Evolutionary conservation across 2,797 vertebrate species (phyloP).

Genomic region (Macropodus opercularis): DNA sequence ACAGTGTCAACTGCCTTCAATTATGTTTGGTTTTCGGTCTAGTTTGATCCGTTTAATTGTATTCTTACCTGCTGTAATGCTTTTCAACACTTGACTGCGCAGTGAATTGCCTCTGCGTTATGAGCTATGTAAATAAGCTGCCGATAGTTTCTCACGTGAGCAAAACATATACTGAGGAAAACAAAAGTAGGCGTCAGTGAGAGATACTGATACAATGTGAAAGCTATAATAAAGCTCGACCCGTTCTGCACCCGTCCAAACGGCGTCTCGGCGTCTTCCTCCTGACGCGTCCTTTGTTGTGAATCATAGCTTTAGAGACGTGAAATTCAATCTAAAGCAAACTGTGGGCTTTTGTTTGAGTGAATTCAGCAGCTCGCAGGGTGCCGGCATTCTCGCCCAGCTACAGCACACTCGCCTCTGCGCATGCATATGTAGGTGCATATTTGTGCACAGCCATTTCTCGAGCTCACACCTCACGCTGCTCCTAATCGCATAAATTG

Average conservation of each 20-base stretch:
- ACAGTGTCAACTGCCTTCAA: too few relatives aligned
- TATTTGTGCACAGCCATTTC: constrained; percentile 34
- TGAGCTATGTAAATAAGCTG: neutral
- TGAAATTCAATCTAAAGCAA: constrained; percentile 29
- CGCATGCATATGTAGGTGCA: constrained; percentile 8
- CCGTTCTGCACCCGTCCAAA: constrained; percentile 42
- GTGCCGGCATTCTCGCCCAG: neutral
- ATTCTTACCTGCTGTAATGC: neutral
- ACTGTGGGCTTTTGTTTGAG: constrained; percentile 21
- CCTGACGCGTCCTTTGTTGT: neutral
- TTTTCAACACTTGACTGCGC: neutral
- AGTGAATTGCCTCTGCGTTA: constrained; percentile 5
- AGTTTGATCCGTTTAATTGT: too few relatives aligned
- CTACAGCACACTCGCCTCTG: neutral
- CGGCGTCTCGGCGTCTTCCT: constrained; percentile 6
- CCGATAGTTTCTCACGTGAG: constrained; percentile 27
- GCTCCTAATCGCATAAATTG: constrained; percentile 65
- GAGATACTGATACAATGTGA: constrained; percentile 27
- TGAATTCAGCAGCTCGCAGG: constrained; percentile 1
- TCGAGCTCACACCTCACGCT: constrained; percentile 29
- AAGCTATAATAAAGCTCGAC: constrained; percentile 43
- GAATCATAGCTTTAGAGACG: constrained; percentile 14
- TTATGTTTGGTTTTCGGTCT: too few relatives aligned
- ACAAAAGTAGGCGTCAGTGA: constrained; percentile 19
- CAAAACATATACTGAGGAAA: constrained; percentile 24